Percentiles rank a stretch among this genome's conserved stretches.
Conservation (phyloP, 2,113 vertebrate genomes). For the Oophaga pumilio region DNA sequence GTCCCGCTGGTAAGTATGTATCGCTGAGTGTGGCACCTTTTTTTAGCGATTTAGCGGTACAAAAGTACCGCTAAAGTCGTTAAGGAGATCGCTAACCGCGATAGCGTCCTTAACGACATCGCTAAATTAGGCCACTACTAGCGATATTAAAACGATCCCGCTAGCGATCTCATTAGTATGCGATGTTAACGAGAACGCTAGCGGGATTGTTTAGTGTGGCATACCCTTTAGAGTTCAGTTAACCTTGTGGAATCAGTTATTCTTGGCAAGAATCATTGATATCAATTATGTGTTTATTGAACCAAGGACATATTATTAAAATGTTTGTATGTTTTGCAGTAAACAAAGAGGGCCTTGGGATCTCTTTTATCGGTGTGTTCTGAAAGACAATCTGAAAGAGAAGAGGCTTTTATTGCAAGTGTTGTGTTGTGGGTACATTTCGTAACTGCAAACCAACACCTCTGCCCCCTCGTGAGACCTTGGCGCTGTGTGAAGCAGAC, state of each 20-base stretch:
- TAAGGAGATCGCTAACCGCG: no score
- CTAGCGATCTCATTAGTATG: no score
- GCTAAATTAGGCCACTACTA: no score
- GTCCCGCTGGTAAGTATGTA: no score
- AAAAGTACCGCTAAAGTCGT: no score
- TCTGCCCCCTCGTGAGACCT: constrained; percentile 39
- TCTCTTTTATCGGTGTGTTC: constrained; percentile 8
- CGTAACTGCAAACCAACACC: constrained; percentile 29
- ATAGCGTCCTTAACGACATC: no score
- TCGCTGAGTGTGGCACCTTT: no score
- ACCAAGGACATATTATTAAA: constrained; percentile 17
- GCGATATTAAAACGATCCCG: no score
- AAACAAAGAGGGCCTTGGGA: neutral
- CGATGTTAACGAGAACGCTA: no score
- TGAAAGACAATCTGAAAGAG: neutral
- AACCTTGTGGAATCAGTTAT: neutral
- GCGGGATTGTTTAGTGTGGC: no score
- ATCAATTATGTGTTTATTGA: constrained; percentile 1
- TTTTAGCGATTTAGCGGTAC: no score
- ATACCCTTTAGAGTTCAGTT: neutral
- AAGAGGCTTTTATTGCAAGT: constrained; percentile 11
- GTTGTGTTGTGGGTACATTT: constrained; percentile 32
- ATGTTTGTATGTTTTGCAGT: constrained; percentile 22
- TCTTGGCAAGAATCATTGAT: neutral
- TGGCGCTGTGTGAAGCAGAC: constrained; percentile 22